Evolutionary conservation across 2,888 invertebrate genomes (phyloP), one percentile per base, ranked within the genome.

Genomic region (Microplitis deprimator): DNA sequence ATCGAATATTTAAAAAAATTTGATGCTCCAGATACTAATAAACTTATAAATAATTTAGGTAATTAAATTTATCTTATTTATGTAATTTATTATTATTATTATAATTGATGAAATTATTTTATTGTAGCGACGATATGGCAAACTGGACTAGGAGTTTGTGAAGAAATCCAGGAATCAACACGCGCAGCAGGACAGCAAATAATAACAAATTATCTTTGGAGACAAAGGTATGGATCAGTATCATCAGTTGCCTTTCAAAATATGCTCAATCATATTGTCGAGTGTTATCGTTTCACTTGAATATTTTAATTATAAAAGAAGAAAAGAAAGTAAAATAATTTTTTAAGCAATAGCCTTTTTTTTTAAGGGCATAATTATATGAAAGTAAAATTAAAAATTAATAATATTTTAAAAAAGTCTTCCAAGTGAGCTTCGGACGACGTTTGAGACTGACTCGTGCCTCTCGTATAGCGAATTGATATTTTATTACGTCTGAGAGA

Each of bases 121-220:
- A 91, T 91, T 87, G 87, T 88, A 87, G 92, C 92, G 81, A 92
- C 93, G 0, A 92, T 94, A 81, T 94, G 94, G 94, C 91, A 92
- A n/a, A 91, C 92, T 60, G 93, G 93, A 6, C 87, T 93, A n/a
- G 87, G 91, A 13, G 88, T 94, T 38, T 94, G 94, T 85, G 91
- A 92, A 78, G 91, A 91, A 80, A 90, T 92, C 62, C 92, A 92
- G 84, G 91, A 91, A 75, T 84, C 89, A 40, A 89, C 87, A 1
- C 86, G 86, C 29, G 81, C 85, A 6, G 82, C 86, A 71, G 89
- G 89, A 3, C 87, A 89, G 75, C 87, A 88, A 77, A 86, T 89
- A 77, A 86, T 91, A 61, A 85, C 89, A 8, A 90, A 89, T 68
- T 85, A 90, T 81, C 86, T 91, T 68, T 91, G 91, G 91, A 87